Base-by-base conservation (phyloP, 2,797 vertebrate species). In the Merluccius polli region DNA sequence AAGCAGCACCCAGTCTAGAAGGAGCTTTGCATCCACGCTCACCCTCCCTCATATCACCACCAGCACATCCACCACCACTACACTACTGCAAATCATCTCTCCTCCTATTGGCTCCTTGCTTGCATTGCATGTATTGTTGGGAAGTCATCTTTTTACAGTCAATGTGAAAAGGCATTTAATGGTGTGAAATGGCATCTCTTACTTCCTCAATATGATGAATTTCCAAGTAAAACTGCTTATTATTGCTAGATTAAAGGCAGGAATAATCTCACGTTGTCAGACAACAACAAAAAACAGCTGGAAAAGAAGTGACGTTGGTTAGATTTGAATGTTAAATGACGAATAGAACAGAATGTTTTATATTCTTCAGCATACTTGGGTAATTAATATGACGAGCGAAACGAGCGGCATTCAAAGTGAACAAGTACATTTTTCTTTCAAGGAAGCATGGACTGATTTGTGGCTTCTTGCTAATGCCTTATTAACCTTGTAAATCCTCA, bases 1-100 rank as follows among this genome's bases (percentile, higher is more conserved):
- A 79, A 75, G 74, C 77, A 77, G 59, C n/a, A 41, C 76, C 44
- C 65, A 13, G 36, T 69, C 78, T 83, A 67, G 83, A 80, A 75
- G n/a, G n/a, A 63, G 52, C 52, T 63, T 11, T 24, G n/a, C n/a
- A 27, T 63, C n/a, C 52, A 63, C n/a, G 4, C 52, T 63, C 52
- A 24, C 52, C n/a, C 52, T 27, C 1, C n/a, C 52, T n/a, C 21
- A 44, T 52, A 21, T 18, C 4, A 44, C 36, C 6, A 38, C 36
- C 5, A 38, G 13, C 15, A 48, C 3, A 2, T 5, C 21, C 48
- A 21, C 48, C 44, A 21, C 44, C 18, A 52, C 18, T 9, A 63
- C 52, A 27, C 0, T 11, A n/a, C 52, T 59, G 44, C 12, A 48
- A 21, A 18, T 7, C 8, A 52, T 12, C 10, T 24, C 52, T 27